Evolutionary conservation across 2,113 vertebrate genomes (phyloP).

Genomic region (Corythornis cristatus): DNA sequence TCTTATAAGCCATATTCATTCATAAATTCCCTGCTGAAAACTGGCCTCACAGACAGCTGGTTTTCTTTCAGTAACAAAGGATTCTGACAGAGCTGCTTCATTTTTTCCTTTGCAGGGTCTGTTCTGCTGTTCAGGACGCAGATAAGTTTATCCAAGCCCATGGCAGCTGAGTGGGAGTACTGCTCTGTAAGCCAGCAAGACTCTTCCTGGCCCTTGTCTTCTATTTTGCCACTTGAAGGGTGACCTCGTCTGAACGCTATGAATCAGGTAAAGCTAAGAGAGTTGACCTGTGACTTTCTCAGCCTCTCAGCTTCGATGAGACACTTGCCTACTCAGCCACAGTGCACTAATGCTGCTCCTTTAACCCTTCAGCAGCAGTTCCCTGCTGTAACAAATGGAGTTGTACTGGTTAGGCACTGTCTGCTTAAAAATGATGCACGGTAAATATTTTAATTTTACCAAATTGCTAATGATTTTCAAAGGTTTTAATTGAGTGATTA

Average conservation of each 20-base stretch:
- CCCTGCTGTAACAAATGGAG: neutral
- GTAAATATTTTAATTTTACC: constrained; percentile 26
- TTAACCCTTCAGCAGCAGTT: neutral
- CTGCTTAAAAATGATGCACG: neutral
- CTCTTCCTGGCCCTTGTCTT: neutral
- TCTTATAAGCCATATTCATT: neutral
- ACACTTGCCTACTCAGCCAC: neutral
- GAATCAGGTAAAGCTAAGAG: neutral
- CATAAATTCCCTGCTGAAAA: neutral
- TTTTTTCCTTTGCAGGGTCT: rapidly evolving
- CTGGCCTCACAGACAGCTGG: neutral
- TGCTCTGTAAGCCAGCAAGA: neutral
- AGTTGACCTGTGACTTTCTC: neutral
- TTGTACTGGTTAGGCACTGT: neutral
- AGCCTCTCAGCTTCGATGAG: neutral
- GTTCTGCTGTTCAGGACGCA: neutral
- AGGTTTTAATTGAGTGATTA: constrained; percentile 41
- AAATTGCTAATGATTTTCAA: constrained; percentile 25
- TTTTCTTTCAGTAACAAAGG: neutral
- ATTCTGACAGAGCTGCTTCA: neutral
- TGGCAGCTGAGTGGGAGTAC: neutral
- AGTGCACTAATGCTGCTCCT: neutral
- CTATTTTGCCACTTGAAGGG: neutral
- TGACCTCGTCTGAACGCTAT: neutral
- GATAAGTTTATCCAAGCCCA: neutral